Evolutionary conservation across 2,113 vertebrate species (phyloP), one percentile per base, ranked within the genome.

Genomic region (Corvus moneduloides): DNA sequence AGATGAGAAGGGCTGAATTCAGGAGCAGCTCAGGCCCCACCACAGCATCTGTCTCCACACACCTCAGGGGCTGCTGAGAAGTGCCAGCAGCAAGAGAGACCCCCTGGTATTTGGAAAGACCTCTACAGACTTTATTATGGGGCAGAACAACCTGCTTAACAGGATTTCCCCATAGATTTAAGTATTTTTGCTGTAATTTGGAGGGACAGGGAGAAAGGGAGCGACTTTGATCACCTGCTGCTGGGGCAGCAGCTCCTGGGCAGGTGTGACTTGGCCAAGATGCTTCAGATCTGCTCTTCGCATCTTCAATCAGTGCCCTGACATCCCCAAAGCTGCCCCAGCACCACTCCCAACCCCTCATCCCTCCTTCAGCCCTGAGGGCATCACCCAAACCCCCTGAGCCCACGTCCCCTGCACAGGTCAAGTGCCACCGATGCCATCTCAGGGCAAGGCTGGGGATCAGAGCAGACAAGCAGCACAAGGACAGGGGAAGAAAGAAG

Each of bases 381-480:
- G 32, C 35, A 46, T 23, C 76, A 19, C 63, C 35, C 64, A 46
- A 10, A 32, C 33, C n/a, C n/a, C 24, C 64, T 2, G 1, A n/a
- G 41, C 16, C 68, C 0, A 0, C 4, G 15, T 68, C 28, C 68
- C 82, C 82, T 35, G 37, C 32, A 3, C 2, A 0, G 68, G 73
- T 7, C 84, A n/a, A 23, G 51, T 22, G 82, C 30, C 55, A 21
- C 18, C 0, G 0, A 13, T 30, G 82, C 28, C 26, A 23, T 69
- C 78, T 56, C 9, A 3, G 85, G 82, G 55, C 85, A 77, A 8
- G 1, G 6, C 51, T 21, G 69, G 0, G 2, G 78, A 78, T 92
- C 62, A 94, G 78, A 87, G 78, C 93, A 75, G 82, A 77, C 55
- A 39, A 87, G 73, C 35, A 55, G 63, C 4, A 11, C 9, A 6